Base-by-base conservation (phyloP, 2,888 invertebrate genomes). In the Hanleya hanleyi region DNA sequence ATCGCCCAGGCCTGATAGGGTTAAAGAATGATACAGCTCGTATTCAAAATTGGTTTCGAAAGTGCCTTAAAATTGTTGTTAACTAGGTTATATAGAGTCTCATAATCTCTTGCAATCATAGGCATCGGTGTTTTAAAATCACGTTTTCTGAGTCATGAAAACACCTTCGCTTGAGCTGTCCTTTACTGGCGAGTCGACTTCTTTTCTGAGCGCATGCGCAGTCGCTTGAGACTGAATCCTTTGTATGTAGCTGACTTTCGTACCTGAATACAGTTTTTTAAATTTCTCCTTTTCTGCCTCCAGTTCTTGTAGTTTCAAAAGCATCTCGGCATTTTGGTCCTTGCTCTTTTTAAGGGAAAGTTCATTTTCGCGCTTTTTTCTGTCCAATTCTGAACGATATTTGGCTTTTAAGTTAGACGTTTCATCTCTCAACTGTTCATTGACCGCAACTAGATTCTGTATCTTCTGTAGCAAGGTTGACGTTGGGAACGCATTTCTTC, bases 271-370 rank as follows among this genome's bases (percentile, higher is more conserved):
- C 49, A 83, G 64, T 32, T 74, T 78, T 35, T 77, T 79, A 49
- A 75, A 83, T 47, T 83, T 83, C 22, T 83, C 82, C 64, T 80
- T 83, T 66, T 83, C 83, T 0, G 83, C 83, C 37, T 77, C 76
- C 22, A 76, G 69, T 69, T 83, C 83, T 37, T 77, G 78, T 51
- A 82, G 49, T 6, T 78, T 64, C 7, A 78, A 75, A 50, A 82
- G 81, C 33, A 83, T 70, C 35, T 49, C 71, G 36, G 77, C 66
- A 33, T 80, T 70, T 35, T 80, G 77, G 22, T 81, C 82, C 26
- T 81, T 80, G 61, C 77, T 79, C 41, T 69, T 75, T 51, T 78
- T 77, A n/a, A 81, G 33, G 1, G 73, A 37, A 2, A 76, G 50
- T 33, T 78, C 78, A 68, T 69, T 66, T 1, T 81, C 81, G 38